A percentile compares a stretch with the other conserved stretches of the same genome.
Conservation (phyloP, 2,113 vertebrate species). For the Columbina picui region DNA sequence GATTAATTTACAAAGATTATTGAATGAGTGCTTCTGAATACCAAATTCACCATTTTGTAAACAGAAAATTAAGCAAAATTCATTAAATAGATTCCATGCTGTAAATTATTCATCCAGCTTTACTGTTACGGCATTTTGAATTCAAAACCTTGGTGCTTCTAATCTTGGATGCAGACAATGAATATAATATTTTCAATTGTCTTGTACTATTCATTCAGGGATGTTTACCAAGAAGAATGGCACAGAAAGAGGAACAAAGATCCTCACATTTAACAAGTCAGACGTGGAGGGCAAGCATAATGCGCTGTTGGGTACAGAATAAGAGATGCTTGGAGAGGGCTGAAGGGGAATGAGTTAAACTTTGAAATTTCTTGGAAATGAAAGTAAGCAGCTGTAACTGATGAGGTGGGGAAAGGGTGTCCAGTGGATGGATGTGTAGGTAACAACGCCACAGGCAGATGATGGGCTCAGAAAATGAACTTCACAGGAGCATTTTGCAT, state of each 20-base stretch:
- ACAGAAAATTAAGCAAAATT: slow-evolving; percentile 1
- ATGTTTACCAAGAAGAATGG: background rate
- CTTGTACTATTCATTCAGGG: background rate
- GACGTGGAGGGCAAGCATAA: background rate
- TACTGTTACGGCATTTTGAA: background rate
- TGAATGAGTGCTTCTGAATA: background rate
- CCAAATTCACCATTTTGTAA: background rate
- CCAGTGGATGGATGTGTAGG: background rate
- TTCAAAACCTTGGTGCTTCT: background rate
- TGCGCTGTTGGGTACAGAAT: background rate
- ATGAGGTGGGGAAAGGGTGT: background rate
- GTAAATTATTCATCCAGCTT: background rate
- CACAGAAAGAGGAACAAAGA: background rate
- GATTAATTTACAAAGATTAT: background rate
- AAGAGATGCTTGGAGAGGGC: background rate
- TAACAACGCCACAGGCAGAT: background rate
- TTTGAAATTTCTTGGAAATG: background rate
- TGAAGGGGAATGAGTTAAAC: background rate
- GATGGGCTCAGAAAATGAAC: background rate
- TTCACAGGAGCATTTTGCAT: background rate
- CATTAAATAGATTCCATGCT: background rate
- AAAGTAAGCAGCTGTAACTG: background rate
- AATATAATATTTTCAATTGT: background rate
- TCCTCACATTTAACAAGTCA: background rate
- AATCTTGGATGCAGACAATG: background rate